Evolutionary conservation across 2,113 vertebrate species (phyloP).

Genomic region (Progne subis): DNA sequence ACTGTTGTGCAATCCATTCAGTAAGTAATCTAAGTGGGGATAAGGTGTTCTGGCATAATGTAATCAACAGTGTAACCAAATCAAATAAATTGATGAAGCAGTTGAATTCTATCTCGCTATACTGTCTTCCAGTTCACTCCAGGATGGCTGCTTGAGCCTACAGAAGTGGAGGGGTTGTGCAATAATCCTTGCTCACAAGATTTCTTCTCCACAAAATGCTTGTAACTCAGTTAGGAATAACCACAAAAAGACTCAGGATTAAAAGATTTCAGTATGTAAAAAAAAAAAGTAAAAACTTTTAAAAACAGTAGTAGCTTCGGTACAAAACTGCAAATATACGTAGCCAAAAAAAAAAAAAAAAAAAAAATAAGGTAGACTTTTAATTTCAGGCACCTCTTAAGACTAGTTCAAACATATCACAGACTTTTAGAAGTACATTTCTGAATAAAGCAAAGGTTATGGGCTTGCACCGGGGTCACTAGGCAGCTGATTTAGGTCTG

Average conservation of each 20-base stretch:
- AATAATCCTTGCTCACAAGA: not conserved
- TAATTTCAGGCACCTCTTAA: slow-evolving; percentile 15
- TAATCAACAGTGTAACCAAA: not conserved
- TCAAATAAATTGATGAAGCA: not conserved
- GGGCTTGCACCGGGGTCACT: not conserved
- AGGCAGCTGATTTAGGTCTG: not conserved
- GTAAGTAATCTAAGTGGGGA: not conserved
- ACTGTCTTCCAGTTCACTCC: slow-evolving; percentile 41
- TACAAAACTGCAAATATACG: slow-evolving; percentile 38
- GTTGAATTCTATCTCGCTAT: not conserved
- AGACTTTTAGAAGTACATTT: slow-evolving; percentile 1
- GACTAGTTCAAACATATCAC: slow-evolving; percentile 1
- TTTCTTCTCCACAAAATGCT: not conserved
- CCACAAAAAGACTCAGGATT: not conserved
- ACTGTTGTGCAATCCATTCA: not conserved
- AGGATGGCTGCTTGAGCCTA: slow-evolving; percentile 20
- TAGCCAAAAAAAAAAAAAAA: not conserved
- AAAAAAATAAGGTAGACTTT: not conserved
- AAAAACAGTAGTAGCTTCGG: slow-evolving; percentile 54
- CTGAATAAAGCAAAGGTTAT: slow-evolving; percentile 38
- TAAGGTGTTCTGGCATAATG: not conserved
- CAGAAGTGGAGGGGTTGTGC: not conserved
- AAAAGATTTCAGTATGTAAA: slow-evolving; percentile 22
- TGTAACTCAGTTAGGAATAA: slow-evolving; percentile 24
- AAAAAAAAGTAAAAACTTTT: slow-evolving; percentile 6